Conservation (phyloP, 2,113 vertebrate genomes). For the Otolemur garnettii region DNA sequence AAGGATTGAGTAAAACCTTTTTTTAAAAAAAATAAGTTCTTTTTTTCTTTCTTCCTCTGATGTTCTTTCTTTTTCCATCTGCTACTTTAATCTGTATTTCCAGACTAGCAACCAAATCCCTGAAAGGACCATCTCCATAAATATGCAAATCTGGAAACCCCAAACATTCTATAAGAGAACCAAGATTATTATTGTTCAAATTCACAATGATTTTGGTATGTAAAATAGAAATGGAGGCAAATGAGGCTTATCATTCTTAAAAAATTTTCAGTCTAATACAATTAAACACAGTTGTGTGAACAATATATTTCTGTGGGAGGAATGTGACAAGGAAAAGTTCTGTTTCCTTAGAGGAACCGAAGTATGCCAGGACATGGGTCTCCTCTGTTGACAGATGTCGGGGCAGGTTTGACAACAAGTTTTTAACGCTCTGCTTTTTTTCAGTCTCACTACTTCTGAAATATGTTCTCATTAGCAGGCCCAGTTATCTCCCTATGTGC, state of each 20-base stretch:
- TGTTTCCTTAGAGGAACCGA: neutral
- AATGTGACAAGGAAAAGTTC: neutral
- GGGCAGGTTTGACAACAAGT: neutral
- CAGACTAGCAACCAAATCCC: neutral
- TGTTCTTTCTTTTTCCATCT: neutral
- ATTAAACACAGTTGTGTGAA: neutral
- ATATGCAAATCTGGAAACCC: neutral
- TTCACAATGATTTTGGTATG: neutral
- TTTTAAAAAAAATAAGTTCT: neutral
- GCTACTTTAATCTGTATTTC: constrained; percentile 32
- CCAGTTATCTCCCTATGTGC: neutral
- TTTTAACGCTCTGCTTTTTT: neutral
- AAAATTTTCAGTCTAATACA: neutral
- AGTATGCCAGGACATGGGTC: rapidly evolving
- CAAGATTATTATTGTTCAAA: neutral
- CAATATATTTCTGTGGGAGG: neutral
- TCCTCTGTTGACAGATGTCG: neutral
- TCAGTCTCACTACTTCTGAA: neutral
- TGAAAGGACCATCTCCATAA: neutral
- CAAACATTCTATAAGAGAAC: neutral
- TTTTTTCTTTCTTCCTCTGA: no score
- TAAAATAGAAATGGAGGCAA: neutral
- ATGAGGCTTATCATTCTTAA: neutral
- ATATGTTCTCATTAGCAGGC: neutral
- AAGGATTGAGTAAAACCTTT: neutral